Base-by-base conservation (phyloP, 1,140 invertebrate genomes). In the Tetraneura akinire region DNA sequence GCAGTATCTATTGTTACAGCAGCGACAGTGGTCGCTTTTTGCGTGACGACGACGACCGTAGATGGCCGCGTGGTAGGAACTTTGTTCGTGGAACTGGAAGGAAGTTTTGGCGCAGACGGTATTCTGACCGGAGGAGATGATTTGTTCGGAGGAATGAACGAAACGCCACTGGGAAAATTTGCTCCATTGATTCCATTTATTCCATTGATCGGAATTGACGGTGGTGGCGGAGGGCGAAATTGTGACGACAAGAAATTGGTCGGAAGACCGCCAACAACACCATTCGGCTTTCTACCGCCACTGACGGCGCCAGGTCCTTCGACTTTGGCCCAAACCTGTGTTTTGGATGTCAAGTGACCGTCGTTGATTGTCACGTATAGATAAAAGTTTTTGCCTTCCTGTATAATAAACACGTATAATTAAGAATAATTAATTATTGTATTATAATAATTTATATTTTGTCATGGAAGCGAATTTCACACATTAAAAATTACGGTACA, bases 321-420 rank as follows among this genome's bases (percentile, higher is more conserved):
- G 32, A 92, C 91, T 80, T 90, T 88, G 10, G 91, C 91, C 83
- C 87, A 90, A 13, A 92, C 91, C 85, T 92, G 91, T n/a, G 88
- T 90, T 85, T 93, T 93, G 5, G 90, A 88, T 23, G 88, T 88
- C 10, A 91, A 85, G 49, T 88, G 86, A 18, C 91, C 91, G 85
- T 92, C 91, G 13, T 88, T 89, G 8, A 90, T 90, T 14, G 91
- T 92, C 55, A 93, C 91, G 84, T 91, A 92, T 1, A 93, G 85
- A 82, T 89, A 89, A 81, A 92, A 88, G 80, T 91, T 88, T 84
- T 91, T 86, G 18, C 91, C 91, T 82, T 87, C 90, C 92, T 93
- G 85, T 16, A 26, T 23, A 1, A 14, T 74, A 86, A 87, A 84
- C 81, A 82, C 83, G 45, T 74, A 83, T 32, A 73, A 53, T 68